Conservation (phyloP, 2,797 vertebrate species). For the Melanotaenia nigrans region DNA sequence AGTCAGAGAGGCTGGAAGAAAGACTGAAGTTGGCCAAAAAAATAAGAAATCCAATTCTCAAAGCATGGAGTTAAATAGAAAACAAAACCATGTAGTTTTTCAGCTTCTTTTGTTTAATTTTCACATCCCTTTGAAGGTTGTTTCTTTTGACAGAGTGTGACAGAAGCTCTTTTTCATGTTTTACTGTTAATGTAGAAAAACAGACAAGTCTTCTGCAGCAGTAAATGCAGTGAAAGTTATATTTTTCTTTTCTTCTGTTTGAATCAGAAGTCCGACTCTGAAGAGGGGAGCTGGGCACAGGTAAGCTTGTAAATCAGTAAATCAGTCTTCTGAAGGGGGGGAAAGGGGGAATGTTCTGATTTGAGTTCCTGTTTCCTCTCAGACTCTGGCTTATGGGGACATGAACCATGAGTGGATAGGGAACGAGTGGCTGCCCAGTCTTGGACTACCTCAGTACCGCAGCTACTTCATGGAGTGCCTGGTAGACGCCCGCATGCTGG, state of each 20-base stretch:
- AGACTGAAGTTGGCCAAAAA: too few relatives aligned
- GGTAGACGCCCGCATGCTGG: slow-evolving; percentile 97
- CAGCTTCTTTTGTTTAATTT: too few relatives aligned
- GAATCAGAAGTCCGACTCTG: slow-evolving; percentile 90
- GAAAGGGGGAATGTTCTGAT: not conserved
- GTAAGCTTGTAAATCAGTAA: slow-evolving; percentile 73
- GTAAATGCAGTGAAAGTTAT: not conserved
- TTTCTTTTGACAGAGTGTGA: too few relatives aligned
- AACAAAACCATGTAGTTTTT: too few relatives aligned
- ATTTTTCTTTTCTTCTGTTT: slow-evolving; percentile 21
- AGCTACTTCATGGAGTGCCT: slow-evolving; percentile 99
- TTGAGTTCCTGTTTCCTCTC: slow-evolving; percentile 8
- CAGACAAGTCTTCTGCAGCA: not conserved
- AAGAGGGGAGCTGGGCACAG: slow-evolving; percentile 99
- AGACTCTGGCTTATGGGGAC: slow-evolving; percentile 97
- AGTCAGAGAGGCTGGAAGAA: too few relatives aligned
- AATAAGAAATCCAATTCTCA: too few relatives aligned
- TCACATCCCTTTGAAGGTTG: too few relatives aligned
- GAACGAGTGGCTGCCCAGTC: slow-evolving; percentile 97
- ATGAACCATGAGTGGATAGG: slow-evolving; percentile 99
- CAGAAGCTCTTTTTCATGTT: too few relatives aligned
- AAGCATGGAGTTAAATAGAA: too few relatives aligned
- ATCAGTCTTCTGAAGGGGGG: not conserved
- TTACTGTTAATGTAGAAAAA: not conserved
- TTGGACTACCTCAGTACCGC: slow-evolving; percentile 97